Evolutionary conservation across 1,140 invertebrate species (phyloP), one percentile per base, ranked within the genome.

Genomic region (Drosophila pandora): DNA sequence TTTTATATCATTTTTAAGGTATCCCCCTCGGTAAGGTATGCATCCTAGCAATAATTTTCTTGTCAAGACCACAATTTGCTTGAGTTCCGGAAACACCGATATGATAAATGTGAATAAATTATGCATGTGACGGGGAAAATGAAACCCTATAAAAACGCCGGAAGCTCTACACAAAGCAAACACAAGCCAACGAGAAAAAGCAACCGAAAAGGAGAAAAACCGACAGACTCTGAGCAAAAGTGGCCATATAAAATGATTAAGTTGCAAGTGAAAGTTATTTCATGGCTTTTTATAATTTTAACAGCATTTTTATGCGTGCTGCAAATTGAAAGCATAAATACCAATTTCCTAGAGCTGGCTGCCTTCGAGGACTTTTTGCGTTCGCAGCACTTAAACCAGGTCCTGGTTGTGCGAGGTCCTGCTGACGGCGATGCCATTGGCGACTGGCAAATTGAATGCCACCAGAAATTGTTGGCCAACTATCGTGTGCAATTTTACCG

Each of bases 281-380:
- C 81, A 71, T 87, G 82, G 82, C 64, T 77, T 83, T 70, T 88
- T 76, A 88, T 88, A 88, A 88, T 88, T 88, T 88, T 61, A 67
- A 52, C 63, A 75, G 58, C 45, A 76, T 65, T 79, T 79, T 79
- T 72, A 79, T 65, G 84, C 69, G 70, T 59, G 63, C 50, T 43
- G 76, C 67, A 88, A 88, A 88, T 88, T 83, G 83, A 88, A 88
- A 83, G 49, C 83, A 88, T 88, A 88, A 88, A 88, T 79, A 76
- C 76, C 83, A 83, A 88, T 88, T 83, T 81, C 76, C 78, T 83
- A 67, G 76, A 88, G 68, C 70, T 83, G 63, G 67, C 69, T 6
- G 83, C 77, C 49, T 84, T 89, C 57, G 76, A 75, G 64, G 74
- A 84, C 70, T 89, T 89, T 75, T 48, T 89, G 34, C 68, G 74